A percentile compares a stretch with the other conserved stretches of the same genome.
Evolutionary conservation across 1,140 invertebrate species (phyloP).

Genomic region (Glossosoma conforme): DNA sequence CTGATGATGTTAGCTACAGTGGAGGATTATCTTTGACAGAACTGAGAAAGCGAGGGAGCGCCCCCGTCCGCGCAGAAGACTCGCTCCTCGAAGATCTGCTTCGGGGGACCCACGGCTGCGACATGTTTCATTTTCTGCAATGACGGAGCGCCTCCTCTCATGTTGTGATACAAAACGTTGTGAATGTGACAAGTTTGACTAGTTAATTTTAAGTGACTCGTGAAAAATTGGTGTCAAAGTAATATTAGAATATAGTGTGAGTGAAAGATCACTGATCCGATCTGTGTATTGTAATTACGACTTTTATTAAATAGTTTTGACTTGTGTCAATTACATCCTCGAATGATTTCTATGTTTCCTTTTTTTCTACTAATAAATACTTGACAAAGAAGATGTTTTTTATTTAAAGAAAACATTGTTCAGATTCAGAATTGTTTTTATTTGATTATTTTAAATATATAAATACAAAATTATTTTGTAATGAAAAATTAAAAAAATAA

Average conservation of each 20-base stretch:
- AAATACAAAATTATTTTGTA: too few species aligned
- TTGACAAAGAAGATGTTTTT: slow-evolving; percentile 8
- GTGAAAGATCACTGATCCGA: too few species aligned
- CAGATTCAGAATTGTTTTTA: slow-evolving; percentile 14
- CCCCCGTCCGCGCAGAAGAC: slow-evolving; percentile 2
- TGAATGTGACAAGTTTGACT: background rate
- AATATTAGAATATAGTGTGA: too few species aligned
- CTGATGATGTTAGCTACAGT: slow-evolving; percentile 6
- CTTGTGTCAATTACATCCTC: too few species aligned
- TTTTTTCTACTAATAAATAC: slow-evolving; percentile 20
- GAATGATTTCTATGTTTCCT: too few species aligned
- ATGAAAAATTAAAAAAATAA: too few species aligned
- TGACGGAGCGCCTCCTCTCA: slow-evolving; percentile 24
- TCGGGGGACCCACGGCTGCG: slow-evolving; percentile 49
- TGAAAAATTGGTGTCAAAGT: too few species aligned
- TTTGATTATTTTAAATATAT: too few species aligned
- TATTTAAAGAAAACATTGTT: slow-evolving; percentile 7
- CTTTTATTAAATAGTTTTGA: too few species aligned
- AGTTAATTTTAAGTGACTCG: slow-evolving; percentile 5
- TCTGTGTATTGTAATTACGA: too few species aligned
- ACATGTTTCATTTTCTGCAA: slow-evolving; percentile 44
- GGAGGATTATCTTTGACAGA: slow-evolving; percentile 20
- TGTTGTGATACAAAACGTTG: background rate
- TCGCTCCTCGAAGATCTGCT: slow-evolving; percentile 44
- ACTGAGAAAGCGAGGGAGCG: slow-evolving; percentile 6